Evolutionary conservation across 1,140 invertebrate genomes (phyloP).

Genomic region (Aphelinus atriplicis): DNA sequence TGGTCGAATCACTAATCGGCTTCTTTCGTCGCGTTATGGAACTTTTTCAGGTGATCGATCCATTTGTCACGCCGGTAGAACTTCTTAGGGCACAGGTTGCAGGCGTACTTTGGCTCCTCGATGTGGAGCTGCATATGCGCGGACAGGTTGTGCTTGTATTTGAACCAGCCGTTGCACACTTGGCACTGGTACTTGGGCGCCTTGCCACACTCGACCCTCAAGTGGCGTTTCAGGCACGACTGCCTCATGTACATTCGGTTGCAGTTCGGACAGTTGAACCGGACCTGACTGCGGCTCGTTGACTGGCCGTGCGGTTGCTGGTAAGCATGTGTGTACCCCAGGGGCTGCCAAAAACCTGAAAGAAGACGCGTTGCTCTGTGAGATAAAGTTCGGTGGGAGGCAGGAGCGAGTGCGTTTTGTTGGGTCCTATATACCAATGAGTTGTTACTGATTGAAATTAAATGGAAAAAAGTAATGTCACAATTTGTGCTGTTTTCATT

Average conservation of each 20-base stretch:
- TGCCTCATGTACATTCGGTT: constrained; percentile 55
- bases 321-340: no score
- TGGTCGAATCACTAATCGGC: no score
- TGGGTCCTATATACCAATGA: no score
- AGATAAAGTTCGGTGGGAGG: neutral
- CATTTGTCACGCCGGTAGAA: constrained; percentile 30
- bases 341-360: constrained; percentile 33
- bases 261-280: constrained; percentile 53
- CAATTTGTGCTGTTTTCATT: no score
- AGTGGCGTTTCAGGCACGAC: constrained; percentile 59
- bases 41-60: constrained; percentile 30
- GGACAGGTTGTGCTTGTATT: constrained; percentile 60
- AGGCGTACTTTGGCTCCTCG: constrained; percentile 24
- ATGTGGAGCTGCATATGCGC: constrained; percentile 56
- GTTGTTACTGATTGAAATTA: no score
- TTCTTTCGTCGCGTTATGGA: neutral
- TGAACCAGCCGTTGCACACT: constrained; percentile 59
- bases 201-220: constrained; percentile 61
- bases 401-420: no score
- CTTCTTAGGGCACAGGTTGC: constrained; percentile 47
- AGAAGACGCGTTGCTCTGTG: neutral
- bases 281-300: neutral
- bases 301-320: no score
- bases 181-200: constrained; percentile 59
- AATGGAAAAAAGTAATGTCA: no score